Conservation (phyloP, 2,113 vertebrate genomes). For the Saimiri boliviensis region DNA sequence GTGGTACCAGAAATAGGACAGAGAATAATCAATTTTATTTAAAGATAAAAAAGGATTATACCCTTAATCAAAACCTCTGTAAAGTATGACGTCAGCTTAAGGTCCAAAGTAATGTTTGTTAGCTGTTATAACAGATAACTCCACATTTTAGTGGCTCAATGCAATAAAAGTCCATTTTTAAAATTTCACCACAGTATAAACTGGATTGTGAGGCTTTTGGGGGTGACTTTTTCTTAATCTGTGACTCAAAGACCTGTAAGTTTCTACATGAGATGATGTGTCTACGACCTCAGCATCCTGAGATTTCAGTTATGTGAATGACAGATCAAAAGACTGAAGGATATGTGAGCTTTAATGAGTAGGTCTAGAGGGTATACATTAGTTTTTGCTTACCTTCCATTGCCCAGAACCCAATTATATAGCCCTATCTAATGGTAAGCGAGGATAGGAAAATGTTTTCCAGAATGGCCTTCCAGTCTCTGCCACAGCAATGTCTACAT, state of each 20-base stretch:
- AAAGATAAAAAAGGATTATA: neutral
- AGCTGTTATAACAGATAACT: neutral
- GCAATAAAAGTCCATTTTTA: neutral
- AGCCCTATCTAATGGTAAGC: neutral
- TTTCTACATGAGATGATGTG: neutral
- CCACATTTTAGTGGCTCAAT: neutral
- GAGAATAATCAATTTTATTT: neutral
- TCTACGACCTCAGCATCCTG: neutral
- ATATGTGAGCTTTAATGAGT: neutral
- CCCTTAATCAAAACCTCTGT: neutral
- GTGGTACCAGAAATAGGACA: neutral
- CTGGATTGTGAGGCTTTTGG: fast-evolving
- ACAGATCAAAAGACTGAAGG: neutral
- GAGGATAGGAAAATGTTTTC: neutral
- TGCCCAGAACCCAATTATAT: neutral
- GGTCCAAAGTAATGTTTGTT: neutral
- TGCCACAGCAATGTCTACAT: neutral
- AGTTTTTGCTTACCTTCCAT: neutral
- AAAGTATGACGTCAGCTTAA: neutral
- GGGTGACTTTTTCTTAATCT: neutral
- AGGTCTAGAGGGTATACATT: neutral
- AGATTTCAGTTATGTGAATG: neutral
- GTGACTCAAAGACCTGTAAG: too few relatives aligned
- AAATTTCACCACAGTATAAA: neutral
- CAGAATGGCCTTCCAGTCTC: neutral